Base-by-base conservation (phyloP, 2,888 invertebrate genomes). In the Diadegma fenestrale region DNA sequence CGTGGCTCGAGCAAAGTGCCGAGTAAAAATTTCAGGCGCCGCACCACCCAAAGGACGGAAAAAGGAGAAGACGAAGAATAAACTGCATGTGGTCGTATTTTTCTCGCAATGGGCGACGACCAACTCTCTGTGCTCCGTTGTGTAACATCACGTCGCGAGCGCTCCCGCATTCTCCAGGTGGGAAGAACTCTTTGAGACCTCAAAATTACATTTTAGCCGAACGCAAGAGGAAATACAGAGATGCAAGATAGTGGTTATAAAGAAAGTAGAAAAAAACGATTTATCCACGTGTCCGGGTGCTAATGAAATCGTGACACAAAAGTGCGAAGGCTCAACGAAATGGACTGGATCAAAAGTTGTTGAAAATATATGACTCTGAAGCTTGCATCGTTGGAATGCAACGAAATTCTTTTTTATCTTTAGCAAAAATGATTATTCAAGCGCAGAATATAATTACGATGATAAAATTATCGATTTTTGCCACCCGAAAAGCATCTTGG, bases 11-110 rank as follows among this genome's bases (percentile, higher is more conserved):
- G 58, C 51, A 37, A 82, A 82, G 82, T 79, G 71, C 75, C 68
- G 64, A 79, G 81, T 85, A 85, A 85, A 85, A 85, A 85, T 85
- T 85, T 75, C 82, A 64, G 71, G 54, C 71, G 54, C 63, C 73
- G 61, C 85, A 58, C 54, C 77, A 82, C 76, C 75, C 82, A n/a
- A 26, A 51, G n/a, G 22, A 26, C 58, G 58, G 26, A 66, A 45
- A 43, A 48, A 71, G 66, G 37, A 71, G 79, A 43, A 79, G 37
- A 37, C 3, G 37, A 72, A 37, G 66, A 48, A 71, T 71, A 43
- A 79, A 79, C 75, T 66, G n/a, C n/a, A n/a, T n/a, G 82, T 76
- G 82, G 75, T 75, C 73, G 61, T 79, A 69, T 79, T 71, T 72
- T 79, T 75, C 72, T 68, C 69, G 43, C 66, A 75, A 69, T 54